Conservation (phyloP, 2,888 invertebrate species). For the Latrodectus hesperus region DNA sequence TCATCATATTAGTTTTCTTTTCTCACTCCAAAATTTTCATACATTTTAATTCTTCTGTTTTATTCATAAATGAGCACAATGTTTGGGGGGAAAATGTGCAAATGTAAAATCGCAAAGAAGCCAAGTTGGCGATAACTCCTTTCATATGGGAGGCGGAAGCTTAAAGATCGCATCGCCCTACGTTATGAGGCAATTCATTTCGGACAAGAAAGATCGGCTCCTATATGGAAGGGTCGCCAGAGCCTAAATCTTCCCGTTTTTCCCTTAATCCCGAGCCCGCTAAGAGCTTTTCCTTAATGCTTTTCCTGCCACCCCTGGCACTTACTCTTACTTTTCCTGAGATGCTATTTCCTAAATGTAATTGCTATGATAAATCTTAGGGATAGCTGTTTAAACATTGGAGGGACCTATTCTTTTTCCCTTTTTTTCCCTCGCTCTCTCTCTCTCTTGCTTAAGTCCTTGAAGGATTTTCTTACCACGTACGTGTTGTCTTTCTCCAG, state of each 20-base stretch:
- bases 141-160: constrained; percentile 13
- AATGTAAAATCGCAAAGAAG: constrained; percentile 7
- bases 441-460: constrained; percentile 34
- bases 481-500: constrained; percentile 28
- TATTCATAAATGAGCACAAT: too few relatives aligned
- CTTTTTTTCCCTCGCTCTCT: not conserved
- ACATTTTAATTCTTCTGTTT: too few relatives aligned
- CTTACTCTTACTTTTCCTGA: constrained; percentile 65
- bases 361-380: constrained; percentile 69
- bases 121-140: constrained; percentile 58
- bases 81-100: too few relatives aligned
- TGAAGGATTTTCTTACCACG: constrained; percentile 55
- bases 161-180: constrained; percentile 63
- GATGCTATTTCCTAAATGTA: constrained; percentile 69
- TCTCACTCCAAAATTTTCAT: too few relatives aligned
- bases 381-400: constrained; percentile 68
- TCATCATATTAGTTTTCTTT: too few relatives aligned
- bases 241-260: constrained; percentile 67
- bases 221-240: constrained; percentile 60
- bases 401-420: constrained; percentile 28
- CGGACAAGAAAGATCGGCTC: constrained; percentile 63
- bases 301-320: constrained; percentile 66
- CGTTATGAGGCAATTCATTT: constrained; percentile 69
- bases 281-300: constrained; percentile 69
- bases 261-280: constrained; percentile 61